Evolutionary conservation across 2,797 vertebrate genomes (phyloP).

Genomic region (Cossypha caffra): DNA sequence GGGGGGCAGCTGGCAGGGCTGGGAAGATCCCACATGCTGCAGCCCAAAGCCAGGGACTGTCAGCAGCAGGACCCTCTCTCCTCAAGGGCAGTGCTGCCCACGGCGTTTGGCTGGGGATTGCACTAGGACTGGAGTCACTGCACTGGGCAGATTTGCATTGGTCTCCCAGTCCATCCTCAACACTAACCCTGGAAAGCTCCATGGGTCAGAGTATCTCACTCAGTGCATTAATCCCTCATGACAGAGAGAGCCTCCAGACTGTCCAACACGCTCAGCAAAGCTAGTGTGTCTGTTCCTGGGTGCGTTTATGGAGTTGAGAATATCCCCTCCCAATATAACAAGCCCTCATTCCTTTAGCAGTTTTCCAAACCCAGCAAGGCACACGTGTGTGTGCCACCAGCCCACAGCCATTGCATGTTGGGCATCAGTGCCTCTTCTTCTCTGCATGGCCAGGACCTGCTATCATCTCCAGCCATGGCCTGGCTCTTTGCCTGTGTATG

Average conservation of each 20-base stretch:
- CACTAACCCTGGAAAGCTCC: not conserved
- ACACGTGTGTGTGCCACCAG: not conserved
- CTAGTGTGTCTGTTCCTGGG: not conserved
- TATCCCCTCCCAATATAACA: not conserved
- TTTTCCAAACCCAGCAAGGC: not conserved
- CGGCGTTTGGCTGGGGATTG: rapidly evolving
- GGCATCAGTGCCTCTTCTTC: not conserved
- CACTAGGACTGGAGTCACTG: not conserved
- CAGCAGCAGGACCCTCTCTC: not conserved
- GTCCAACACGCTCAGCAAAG: not conserved
- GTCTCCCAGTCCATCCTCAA: not conserved
- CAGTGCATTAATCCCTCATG: rapidly evolving
- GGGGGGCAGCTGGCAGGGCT: rapidly evolving
- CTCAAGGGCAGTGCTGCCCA: not conserved
- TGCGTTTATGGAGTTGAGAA: not conserved
- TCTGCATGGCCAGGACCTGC: not conserved
- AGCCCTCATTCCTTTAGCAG: not conserved
- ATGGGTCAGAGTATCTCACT: not conserved
- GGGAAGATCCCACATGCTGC: rapidly evolving
- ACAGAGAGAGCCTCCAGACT: not conserved
- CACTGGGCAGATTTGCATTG: not conserved
- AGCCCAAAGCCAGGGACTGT: not conserved
- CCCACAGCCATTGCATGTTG: rapidly evolving
- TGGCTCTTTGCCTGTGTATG: not conserved
- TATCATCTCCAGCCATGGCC: not conserved